Conservation (phyloP, 2,113 vertebrate species). For the Strix aluco region DNA sequence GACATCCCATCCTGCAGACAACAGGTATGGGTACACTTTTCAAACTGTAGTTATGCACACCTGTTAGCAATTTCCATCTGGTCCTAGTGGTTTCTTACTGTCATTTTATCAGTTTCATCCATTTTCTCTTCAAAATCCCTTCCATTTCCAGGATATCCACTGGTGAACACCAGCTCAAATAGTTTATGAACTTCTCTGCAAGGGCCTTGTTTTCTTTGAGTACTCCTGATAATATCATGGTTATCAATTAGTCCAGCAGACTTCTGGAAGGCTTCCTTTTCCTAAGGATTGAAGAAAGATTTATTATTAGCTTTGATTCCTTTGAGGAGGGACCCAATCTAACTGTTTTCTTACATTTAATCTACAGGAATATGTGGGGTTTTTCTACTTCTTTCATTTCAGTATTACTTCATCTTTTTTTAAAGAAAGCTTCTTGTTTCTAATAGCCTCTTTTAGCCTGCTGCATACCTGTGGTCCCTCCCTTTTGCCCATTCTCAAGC, state of each 20-base stretch:
- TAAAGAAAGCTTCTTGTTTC: neutral
- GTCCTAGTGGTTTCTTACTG: neutral
- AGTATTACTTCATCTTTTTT: neutral
- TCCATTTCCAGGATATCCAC: neutral
- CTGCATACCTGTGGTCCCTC: neutral
- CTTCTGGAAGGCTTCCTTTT: neutral
- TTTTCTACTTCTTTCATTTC: neutral
- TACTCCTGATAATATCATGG: neutral
- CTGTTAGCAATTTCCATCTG: neutral
- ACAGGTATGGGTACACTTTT: fast-evolving
- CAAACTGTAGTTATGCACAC: neutral
- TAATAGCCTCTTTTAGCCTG: neutral
- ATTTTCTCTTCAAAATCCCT: neutral
- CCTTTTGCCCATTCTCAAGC: neutral
- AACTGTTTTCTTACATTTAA: neutral
- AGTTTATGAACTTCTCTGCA: neutral
- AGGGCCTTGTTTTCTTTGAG: neutral
- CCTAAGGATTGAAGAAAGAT: neutral
- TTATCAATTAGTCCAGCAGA: neutral
- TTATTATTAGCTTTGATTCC: neutral
- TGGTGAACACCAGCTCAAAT: neutral
- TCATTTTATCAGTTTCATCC: neutral
- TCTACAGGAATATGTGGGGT: neutral
- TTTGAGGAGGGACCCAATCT: neutral
- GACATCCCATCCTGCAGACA: neutral